These are phyloP conservation scores for Yponomeuta cagnagella DNA, from an alignment of 2,888 invertebrate genomes.

Conservation along the genomic window DNA sequence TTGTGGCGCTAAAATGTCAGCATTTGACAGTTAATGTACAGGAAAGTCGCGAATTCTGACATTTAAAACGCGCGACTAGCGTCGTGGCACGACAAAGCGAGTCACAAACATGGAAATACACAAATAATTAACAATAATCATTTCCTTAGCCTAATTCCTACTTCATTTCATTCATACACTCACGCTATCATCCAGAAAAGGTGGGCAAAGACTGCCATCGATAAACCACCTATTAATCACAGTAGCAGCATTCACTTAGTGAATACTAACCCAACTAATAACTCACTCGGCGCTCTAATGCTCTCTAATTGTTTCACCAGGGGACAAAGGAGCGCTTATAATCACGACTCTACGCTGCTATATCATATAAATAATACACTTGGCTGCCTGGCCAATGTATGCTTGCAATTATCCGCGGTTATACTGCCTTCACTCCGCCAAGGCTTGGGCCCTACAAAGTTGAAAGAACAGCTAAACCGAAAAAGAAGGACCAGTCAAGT, in stretches of 20 bases:
- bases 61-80: too few relatives aligned
- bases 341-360: neutral
- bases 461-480: too few relatives aligned
- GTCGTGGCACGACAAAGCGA: too few relatives aligned
- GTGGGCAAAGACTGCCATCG: neutral
- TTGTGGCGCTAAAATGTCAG: too few relatives aligned
- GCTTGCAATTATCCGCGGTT: neutral
- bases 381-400: neutral
- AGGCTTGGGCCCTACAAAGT: neutral
- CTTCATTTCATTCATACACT: too few relatives aligned
- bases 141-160: too few relatives aligned
- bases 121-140: too few relatives aligned
- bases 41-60: too few relatives aligned
- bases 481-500: too few relatives aligned
- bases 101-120: too few relatives aligned
- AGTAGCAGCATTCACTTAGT: neutral
- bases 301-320: neutral
- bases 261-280: neutral
- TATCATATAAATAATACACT: neutral
- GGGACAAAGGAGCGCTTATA: neutral
- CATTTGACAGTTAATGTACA: too few relatives aligned
- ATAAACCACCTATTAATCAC: neutral
- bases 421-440: neutral
- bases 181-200: neutral
- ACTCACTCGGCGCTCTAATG: neutral